Percentiles rank a stretch among this genome's conserved stretches.
Conservation (phyloP, 2,797 vertebrate genomes). For the Glyptemys insculpta region DNA sequence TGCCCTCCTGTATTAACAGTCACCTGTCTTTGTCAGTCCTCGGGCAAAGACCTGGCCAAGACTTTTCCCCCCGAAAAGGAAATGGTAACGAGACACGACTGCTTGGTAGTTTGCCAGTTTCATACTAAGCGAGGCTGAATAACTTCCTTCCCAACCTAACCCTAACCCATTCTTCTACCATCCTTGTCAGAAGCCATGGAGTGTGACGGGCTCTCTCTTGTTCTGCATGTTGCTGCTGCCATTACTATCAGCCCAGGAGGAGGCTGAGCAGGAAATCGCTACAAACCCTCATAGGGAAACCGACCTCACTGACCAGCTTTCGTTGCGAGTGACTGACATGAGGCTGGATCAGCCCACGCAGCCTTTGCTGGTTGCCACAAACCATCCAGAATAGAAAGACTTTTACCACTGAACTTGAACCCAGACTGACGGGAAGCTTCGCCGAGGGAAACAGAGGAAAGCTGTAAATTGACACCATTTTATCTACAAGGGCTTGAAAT, state of each 20-base stretch:
- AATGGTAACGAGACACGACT: background rate
- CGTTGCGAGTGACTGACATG: background rate
- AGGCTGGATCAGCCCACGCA: too few relatives aligned
- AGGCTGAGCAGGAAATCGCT: background rate
- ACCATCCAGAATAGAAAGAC: background rate
- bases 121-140: background rate
- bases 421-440: background rate
- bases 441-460: too few relatives aligned
- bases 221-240: background rate
- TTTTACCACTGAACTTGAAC: background rate
- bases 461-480: background rate
- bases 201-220: too few relatives aligned
- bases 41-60: background rate
- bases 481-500: background rate
- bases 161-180: too few relatives aligned
- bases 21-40: background rate
- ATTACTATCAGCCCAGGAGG: background rate
- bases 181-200: too few relatives aligned
- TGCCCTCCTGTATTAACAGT: background rate
- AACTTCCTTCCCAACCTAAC: background rate
- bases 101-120: background rate
- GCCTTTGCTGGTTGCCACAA: too few relatives aligned
- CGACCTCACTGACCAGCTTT: too few relatives aligned
- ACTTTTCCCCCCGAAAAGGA: background rate
- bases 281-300: too few relatives aligned